Percentiles rank a stretch among this genome's conserved stretches.
Evolutionary conservation across 2,888 invertebrate species (phyloP).

Genomic region (Pilophorus perplexus): DNA sequence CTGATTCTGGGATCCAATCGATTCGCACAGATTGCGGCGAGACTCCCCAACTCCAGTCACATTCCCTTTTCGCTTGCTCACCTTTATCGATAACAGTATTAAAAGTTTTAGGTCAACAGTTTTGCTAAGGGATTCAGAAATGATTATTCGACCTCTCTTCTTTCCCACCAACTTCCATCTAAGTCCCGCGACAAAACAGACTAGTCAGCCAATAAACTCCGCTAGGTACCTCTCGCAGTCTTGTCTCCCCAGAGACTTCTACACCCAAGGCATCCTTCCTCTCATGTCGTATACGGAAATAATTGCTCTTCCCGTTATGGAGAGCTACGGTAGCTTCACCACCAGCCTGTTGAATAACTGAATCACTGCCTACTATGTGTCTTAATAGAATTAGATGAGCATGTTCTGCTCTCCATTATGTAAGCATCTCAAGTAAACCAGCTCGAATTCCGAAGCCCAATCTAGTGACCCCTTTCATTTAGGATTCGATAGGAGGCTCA

Average conservation of each 20-base stretch:
- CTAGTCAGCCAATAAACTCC: conserved; percentile 23
- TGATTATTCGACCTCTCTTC: background rate
- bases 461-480: background rate
- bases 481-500: background rate
- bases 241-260: background rate
- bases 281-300: conserved; percentile 16
- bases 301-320: conserved; percentile 10
- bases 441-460: background rate
- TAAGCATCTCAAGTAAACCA: background rate
- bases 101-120: conserved; percentile 24
- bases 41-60: too few relatives aligned
- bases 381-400: conserved; percentile 20
- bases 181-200: background rate
- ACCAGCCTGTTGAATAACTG: conserved; percentile 5
- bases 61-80: too few relatives aligned
- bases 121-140: conserved; percentile 21
- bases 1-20: too few relatives aligned
- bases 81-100: conserved; percentile 16
- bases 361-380: conserved; percentile 14
- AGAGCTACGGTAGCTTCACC: background rate
- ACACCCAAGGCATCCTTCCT: background rate
- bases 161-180: too few relatives aligned
- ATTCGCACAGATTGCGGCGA: too few relatives aligned
- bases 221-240: background rate
- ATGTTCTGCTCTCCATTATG: background rate